Evolutionary conservation across 2,113 vertebrate species (phyloP).

Genomic region (Pithys albifrons): DNA sequence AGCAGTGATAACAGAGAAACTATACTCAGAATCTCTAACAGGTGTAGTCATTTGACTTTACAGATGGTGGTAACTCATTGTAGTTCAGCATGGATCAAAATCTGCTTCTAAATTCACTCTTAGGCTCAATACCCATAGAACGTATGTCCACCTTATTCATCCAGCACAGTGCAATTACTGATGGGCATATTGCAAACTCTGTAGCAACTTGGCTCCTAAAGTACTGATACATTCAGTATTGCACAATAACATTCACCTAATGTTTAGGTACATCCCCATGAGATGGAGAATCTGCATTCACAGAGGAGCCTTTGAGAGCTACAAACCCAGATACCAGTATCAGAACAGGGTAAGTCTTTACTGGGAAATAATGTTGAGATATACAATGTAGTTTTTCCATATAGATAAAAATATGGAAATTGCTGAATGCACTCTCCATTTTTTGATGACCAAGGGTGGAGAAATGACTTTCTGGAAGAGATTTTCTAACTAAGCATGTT

Average conservation of each 20-base stretch:
- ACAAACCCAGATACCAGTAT: not conserved
- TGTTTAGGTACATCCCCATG: not conserved
- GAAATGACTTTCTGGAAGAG: not conserved
- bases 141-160: accelerated
- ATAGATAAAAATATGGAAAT: not conserved
- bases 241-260: not conserved
- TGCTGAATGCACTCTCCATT: not conserved
- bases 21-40: not conserved
- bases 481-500: not conserved
- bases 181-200: not conserved
- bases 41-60: not conserved
- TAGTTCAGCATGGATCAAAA: not conserved
- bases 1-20: not conserved
- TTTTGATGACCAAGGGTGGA: not conserved
- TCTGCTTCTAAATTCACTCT: not conserved
- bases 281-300: not conserved
- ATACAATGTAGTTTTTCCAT: not conserved
- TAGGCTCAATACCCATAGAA: not conserved
- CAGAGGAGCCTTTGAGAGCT: not conserved
- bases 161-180: not conserved
- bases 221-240: not conserved
- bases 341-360: not conserved
- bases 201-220: not conserved
- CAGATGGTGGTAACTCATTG: not conserved
- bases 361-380: not conserved